Percentiles rank a stretch among this genome's conserved stretches.
phyloP scores from a whole-genome alignment of 2,888 invertebrate genomes.

The Sinelater perroti region DNA sequence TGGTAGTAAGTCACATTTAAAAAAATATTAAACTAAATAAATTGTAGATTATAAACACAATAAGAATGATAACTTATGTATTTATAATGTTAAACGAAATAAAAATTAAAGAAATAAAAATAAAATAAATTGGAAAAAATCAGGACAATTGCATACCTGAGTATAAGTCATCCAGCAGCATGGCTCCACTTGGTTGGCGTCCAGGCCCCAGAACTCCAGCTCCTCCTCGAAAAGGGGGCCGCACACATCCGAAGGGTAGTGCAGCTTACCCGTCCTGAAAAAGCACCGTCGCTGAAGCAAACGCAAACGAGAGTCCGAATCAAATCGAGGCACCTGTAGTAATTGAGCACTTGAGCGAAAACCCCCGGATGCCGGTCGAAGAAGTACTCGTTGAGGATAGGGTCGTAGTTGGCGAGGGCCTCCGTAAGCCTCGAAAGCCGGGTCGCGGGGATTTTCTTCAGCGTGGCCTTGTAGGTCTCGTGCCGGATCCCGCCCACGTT shows the following conservation, averaged over 20 bases:
- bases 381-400: conserved; percentile 99
- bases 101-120: too few relatives aligned
- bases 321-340: conserved; percentile 84
- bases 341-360: conserved; percentile 96
- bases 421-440: conserved; percentile 93
- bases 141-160: conserved; percentile 67
- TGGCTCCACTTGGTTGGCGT: conserved; percentile 99
- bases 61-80: too few relatives aligned
- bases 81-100: too few relatives aligned
- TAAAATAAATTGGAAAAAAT: neutral
- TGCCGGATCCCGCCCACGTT: conserved; percentile 99
- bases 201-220: conserved; percentile 98
- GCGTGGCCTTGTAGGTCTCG: conserved; percentile 94
- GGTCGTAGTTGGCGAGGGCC: conserved; percentile 98
- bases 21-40: too few relatives aligned
- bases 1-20: too few relatives aligned
- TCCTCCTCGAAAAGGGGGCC: conserved; percentile 99
- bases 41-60: too few relatives aligned
- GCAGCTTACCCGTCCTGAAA: conserved; percentile 92
- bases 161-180: conserved; percentile 99
- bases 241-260: conserved; percentile 99
- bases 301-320: too few relatives aligned
- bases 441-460: conserved; percentile 98
- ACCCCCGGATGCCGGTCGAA: conserved; percentile 98
- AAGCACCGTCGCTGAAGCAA: neutral